Evolutionary conservation across 2,888 invertebrate genomes (phyloP).

Genomic region (Synergus japonicus): DNA sequence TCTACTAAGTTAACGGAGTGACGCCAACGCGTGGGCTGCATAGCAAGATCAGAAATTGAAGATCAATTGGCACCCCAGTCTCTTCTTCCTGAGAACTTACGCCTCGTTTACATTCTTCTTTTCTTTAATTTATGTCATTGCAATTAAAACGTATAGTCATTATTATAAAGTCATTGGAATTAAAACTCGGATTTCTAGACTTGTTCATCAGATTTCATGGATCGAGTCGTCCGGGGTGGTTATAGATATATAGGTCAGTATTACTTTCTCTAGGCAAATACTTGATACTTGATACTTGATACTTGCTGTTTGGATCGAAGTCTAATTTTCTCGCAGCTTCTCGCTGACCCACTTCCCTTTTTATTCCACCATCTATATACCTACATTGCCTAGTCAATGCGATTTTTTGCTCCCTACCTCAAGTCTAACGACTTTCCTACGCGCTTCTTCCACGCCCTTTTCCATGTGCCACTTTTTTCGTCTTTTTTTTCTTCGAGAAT

Average conservation of each 20-base stretch:
- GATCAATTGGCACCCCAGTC: slow-evolving; percentile 56
- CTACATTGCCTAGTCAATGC: slow-evolving; percentile 45
- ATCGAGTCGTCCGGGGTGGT: too few relatives aligned
- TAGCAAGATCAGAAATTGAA: slow-evolving; percentile 47
- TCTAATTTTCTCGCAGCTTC: slow-evolving; percentile 51
- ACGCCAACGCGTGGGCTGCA: slow-evolving; percentile 41
- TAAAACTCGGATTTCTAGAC: too few relatives aligned
- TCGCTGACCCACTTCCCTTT: slow-evolving; percentile 58
- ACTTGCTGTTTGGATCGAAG: not conserved
- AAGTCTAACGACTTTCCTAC: slow-evolving; percentile 39
- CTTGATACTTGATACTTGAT: not conserved
- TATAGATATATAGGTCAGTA: not conserved
- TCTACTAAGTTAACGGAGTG: slow-evolving; percentile 12
- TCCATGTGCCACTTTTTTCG: slow-evolving; percentile 41
- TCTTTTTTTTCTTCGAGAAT: slow-evolving; percentile 11
- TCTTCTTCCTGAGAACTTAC: slow-evolving; percentile 51
- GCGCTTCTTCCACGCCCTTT: slow-evolving; percentile 43
- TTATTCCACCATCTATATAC: slow-evolving; percentile 42
- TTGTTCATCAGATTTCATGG: too few relatives aligned
- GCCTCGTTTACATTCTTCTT: not conserved
- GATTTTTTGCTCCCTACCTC: slow-evolving; percentile 43
- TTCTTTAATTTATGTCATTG: not conserved
- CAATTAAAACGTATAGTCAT: too few relatives aligned
- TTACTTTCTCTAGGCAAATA: not conserved
- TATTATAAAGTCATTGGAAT: not conserved